Evolutionary conservation across 1,140 invertebrate genomes (phyloP).

Genomic region (Coenobita brevimanus): DNA sequence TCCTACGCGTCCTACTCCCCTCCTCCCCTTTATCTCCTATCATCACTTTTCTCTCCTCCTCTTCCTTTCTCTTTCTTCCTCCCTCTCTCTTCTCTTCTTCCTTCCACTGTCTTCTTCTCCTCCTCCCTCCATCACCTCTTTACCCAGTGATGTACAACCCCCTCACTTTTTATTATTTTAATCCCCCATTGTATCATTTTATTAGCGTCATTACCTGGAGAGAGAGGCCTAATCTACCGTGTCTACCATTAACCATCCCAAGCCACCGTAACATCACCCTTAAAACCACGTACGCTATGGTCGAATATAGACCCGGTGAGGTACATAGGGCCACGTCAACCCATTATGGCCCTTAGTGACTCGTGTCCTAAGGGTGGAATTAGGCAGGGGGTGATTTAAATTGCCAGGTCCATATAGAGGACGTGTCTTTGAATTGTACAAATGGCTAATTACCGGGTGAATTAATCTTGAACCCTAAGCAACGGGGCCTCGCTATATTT

Average conservation of each 20-base stretch:
- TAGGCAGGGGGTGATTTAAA: too few species aligned
- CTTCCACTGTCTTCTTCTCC: background rate
- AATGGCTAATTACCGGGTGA: constrained; percentile 56
- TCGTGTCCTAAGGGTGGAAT: too few species aligned
- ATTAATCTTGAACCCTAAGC: constrained; percentile 52
- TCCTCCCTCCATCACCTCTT: constrained; percentile 31
- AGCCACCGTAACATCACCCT: background rate
- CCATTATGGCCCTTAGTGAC: too few species aligned
- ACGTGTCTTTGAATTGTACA: constrained; percentile 59
- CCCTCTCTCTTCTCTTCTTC: background rate
- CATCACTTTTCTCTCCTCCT: too few species aligned
- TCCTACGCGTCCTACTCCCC: background rate
- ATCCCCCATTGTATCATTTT: constrained; percentile 64
- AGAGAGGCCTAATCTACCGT: constrained; percentile 33
- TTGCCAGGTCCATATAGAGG: constrained; percentile 21
- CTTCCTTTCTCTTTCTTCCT: too few species aligned
- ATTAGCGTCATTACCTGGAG: constrained; percentile 53
- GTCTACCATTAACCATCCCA: constrained; percentile 43
- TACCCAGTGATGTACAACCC: constrained; percentile 50
- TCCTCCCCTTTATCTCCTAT: too few species aligned
- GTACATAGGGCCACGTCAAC: too few species aligned
- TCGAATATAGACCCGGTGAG: too few species aligned
- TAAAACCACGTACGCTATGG: background rate
- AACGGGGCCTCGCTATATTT: too few species aligned
- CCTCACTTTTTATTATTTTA: constrained; percentile 55